phyloP scores from a whole-genome alignment of 2,888 invertebrate species.

The Camponotus fellah region DNA sequence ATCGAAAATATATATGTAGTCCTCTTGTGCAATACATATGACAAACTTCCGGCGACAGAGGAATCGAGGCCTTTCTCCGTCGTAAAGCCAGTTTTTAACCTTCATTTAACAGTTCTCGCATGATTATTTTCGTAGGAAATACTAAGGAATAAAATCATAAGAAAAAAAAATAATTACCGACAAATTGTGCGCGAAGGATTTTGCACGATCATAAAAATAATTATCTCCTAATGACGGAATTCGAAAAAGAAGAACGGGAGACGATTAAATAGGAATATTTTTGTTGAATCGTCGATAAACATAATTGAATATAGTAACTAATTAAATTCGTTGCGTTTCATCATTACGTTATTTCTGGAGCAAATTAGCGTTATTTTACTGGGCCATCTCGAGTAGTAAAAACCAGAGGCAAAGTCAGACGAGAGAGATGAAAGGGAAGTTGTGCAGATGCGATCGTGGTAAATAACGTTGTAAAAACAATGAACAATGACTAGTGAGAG shows the following conservation, averaged over 20 bases:
- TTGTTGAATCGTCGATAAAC: background rate
- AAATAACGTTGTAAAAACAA: slow-evolving; percentile 68
- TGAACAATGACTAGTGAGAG: slow-evolving; percentile 75
- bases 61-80: background rate
- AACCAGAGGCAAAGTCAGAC: slow-evolving; percentile 42
- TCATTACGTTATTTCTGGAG: background rate
- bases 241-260: background rate
- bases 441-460: slow-evolving; percentile 69
- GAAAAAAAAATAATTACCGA: slow-evolving; percentile 12
- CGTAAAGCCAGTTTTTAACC: slow-evolving; percentile 8
- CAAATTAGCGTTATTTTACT: slow-evolving; percentile 25
- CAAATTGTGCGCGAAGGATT: background rate
- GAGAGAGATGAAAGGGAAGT: slow-evolving; percentile 65
- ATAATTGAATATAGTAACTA: background rate
- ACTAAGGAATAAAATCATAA: background rate
- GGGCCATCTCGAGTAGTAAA: slow-evolving; percentile 20
- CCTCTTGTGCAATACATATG: background rate
- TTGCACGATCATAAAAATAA: slow-evolving; percentile 21
- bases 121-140: background rate
- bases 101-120: slow-evolving; percentile 11
- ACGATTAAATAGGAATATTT: background rate
- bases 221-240: background rate
- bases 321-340: background rate
- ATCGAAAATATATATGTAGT: background rate
- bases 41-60: slow-evolving; percentile 7